Conservation (phyloP, 2,888 invertebrate species). For the Chrysomela aeneicollis region DNA sequence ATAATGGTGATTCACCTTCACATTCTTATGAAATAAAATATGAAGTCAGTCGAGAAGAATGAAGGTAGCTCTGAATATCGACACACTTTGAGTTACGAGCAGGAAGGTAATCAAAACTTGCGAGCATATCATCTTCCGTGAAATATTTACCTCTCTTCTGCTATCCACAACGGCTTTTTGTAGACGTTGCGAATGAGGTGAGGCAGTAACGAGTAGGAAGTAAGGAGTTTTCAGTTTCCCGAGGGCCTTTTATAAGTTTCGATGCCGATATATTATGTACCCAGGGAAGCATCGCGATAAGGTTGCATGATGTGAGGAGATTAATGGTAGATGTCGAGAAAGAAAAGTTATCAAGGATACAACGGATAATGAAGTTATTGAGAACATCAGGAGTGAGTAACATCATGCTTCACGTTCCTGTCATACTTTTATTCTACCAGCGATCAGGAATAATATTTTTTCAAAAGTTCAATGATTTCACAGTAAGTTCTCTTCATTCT, state of each 20-base stretch:
- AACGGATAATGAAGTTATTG: not conserved
- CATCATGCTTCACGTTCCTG: too few relatives aligned
- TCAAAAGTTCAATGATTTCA: too few relatives aligned
- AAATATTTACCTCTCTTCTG: constrained; percentile 56
- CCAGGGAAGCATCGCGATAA: constrained; percentile 54
- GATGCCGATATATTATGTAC: constrained; percentile 61
- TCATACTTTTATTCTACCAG: too few relatives aligned
- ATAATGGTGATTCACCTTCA: not conserved
- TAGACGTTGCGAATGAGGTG: constrained; percentile 54
- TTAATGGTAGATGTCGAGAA: constrained; percentile 61
- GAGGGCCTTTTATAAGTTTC: constrained; percentile 60
- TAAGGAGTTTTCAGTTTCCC: constrained; percentile 52
- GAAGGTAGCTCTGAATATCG: constrained; percentile 22
- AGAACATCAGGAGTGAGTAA: not conserved
- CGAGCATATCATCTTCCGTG: constrained; percentile 43
- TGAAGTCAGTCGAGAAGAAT: constrained; percentile 2
- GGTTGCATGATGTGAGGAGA: constrained; percentile 62
- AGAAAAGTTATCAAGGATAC: constrained; percentile 27
- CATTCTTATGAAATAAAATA: not conserved
- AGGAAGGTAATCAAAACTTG: constrained; percentile 58
- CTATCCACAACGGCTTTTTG: constrained; percentile 45
- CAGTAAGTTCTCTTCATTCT: too few relatives aligned
- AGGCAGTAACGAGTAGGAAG: constrained; percentile 28
- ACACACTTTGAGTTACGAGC: constrained; percentile 25
- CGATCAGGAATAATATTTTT: too few relatives aligned